Conservation (phyloP, 92 coral and sea anemone genomes). For the Phymanthus crucifer region DNA sequence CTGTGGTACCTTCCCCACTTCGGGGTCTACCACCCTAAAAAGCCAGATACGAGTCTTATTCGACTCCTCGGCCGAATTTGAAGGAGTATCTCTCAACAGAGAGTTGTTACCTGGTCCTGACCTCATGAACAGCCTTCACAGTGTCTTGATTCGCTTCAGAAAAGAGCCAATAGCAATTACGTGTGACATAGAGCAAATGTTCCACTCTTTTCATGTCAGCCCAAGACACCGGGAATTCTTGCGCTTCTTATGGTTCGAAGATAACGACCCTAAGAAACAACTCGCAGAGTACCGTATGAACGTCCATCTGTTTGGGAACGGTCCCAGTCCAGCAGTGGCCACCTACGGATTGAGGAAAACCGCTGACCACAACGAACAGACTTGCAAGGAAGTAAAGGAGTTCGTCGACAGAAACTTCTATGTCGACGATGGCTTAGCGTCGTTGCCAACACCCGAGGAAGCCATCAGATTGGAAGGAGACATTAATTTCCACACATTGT, state of each 20-base stretch:
- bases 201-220: slow-evolving; percentile 32
- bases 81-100: slow-evolving; percentile 39
- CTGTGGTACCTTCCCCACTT: slow-evolving; percentile 5
- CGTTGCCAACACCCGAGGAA: background rate
- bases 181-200: slow-evolving; percentile 46
- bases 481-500: background rate
- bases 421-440: slow-evolving; percentile 35
- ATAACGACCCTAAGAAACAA: slow-evolving; percentile 17
- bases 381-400: background rate
- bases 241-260: slow-evolving; percentile 45
- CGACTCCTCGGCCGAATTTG: slow-evolving; percentile 40
- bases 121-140: slow-evolving; percentile 40
- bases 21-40: slow-evolving; percentile 2
- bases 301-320: slow-evolving; percentile 26
- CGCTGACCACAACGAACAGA: background rate
- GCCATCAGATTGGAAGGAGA: background rate
- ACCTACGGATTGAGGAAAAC: slow-evolving; percentile 31
- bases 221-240: slow-evolving; percentile 29
- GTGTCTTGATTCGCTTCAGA: slow-evolving; percentile 35
- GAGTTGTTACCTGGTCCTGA: slow-evolving; percentile 41
- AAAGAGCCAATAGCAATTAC: slow-evolving; percentile 26
- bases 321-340: slow-evolving; percentile 30
- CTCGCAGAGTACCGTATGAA: slow-evolving; percentile 4
- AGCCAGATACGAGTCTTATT: slow-evolving; percentile 28
- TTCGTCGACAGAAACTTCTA: slow-evolving; percentile 28